These are phyloP conservation scores for Leptodactylus fuscus DNA, from an alignment of 2,113 vertebrate species.

Conservation along the genomic window DNA sequence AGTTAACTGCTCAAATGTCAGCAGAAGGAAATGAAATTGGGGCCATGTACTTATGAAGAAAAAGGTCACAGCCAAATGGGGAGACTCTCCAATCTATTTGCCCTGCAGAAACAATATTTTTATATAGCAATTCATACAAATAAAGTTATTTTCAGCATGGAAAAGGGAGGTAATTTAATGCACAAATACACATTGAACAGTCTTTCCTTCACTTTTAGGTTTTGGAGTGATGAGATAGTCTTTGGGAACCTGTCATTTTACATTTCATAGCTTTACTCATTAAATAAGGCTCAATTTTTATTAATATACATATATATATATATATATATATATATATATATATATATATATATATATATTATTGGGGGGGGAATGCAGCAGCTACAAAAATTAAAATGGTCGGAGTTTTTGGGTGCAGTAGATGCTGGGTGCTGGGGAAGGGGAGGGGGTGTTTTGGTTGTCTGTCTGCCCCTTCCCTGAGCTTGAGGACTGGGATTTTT, in stretches of 20 bases:
- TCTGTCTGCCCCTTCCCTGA: too few species aligned
- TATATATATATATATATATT: too few species aligned
- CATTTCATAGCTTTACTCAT: slow-evolving; percentile 32
- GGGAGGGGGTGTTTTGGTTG: too few species aligned
- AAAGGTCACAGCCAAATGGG: slow-evolving; percentile 51
- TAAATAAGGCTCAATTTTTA: neutral
- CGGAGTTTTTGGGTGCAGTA: too few species aligned
- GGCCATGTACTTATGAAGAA: slow-evolving; percentile 49
- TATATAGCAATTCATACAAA: slow-evolving; percentile 55
- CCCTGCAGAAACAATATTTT: slow-evolving; percentile 47
- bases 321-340: too few species aligned
- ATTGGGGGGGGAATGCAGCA: too few species aligned
- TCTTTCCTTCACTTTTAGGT: neutral
- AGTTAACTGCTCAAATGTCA: slow-evolving; percentile 57
- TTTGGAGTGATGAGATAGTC: neutral
- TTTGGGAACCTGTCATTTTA: slow-evolving; percentile 26
- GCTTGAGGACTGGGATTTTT: too few species aligned
- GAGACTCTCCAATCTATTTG: slow-evolving; percentile 39
- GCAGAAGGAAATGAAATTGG: slow-evolving; percentile 49
- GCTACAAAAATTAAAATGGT: too few species aligned
- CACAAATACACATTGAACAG: slow-evolving; percentile 39
- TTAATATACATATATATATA: too few species aligned
- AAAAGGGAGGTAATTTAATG: slow-evolving; percentile 46
- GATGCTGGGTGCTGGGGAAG: too few species aligned
- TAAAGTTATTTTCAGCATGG: slow-evolving; percentile 42